Base-by-base conservation (phyloP, 1,140 invertebrate species). In the Platorchestia sp. region DNA sequence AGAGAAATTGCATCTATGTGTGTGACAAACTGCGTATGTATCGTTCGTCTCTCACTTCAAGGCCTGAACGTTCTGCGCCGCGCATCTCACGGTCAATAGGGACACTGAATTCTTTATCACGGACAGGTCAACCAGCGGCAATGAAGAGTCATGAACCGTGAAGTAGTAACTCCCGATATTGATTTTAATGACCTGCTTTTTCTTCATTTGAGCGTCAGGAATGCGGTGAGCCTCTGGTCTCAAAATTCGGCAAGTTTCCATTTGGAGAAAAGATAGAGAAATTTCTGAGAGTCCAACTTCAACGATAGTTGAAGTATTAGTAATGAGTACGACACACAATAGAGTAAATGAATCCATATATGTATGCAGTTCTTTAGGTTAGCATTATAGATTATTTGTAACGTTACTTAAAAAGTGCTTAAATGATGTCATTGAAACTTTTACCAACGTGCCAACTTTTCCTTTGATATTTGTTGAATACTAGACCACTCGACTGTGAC, bases 131-230 rank as follows among this genome's bases (percentile, higher is more conserved):
- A 93, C 41, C 45, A 7, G 40, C 5, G 43, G 7, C 36, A 93
- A 14, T 47, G 91, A 93, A 93, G 91, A 45, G 43, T n/a, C 45
- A 19, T 93, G 91, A 93, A 93, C 91, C 91, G 91, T 93, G 91
- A 45, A 45, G 91, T 45, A 45, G 44, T 93, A 44, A 47, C 91
- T 45, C 45, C 91, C 44, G 14, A 45, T 93, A 93, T 45, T 93
- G 43, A 45, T 45, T 44, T 93, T 93, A 93, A 93, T 93, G 91
- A 93, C 43, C 91, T 6, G 16, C 87, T 44, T 89, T 89, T 42
- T 89, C n/a, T 89, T 42, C 87, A 44, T 42, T 44, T 42, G 41
- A 7, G 22, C 41, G n/a, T 41, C 87, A 41, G 87, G 87, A 89
- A 89, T 89, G 87, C 27, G 36, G 22, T 42, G 41, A 42, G 87